phyloP scores from a whole-genome alignment of 2,888 invertebrate species.

The Calameuta pallipes region DNA sequence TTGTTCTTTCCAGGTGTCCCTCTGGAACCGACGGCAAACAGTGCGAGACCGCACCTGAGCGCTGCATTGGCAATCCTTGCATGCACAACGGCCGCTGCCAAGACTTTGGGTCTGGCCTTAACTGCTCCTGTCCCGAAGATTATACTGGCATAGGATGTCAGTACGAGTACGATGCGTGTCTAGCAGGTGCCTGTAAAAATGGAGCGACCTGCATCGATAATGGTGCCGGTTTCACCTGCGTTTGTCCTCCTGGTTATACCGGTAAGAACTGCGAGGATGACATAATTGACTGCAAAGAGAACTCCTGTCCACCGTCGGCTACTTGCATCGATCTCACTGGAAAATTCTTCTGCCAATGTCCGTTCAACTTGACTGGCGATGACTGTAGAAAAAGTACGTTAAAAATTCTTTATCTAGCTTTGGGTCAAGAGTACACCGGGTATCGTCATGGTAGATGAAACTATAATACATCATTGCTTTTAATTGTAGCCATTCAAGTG shows the following conservation, averaged over 20 bases:
- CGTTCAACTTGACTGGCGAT: conserved; percentile 95
- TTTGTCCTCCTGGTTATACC: conserved; percentile 83
- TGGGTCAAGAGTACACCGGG: too few species aligned
- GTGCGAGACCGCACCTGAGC: conserved; percentile 95
- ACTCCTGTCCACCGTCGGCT: conserved; percentile 93
- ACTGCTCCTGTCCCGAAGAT: conserved; percentile 91
- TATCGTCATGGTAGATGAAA: not conserved
- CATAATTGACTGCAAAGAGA: conserved; percentile 90
- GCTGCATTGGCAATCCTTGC: conserved; percentile 91
- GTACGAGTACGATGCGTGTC: conserved; percentile 93
- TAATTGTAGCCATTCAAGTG: conserved; percentile 89
- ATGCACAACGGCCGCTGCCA: conserved; percentile 97
- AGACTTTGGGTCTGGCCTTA: conserved; percentile 94
- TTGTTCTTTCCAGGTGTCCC: conserved; percentile 75
- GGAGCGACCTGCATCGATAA: conserved; percentile 92
- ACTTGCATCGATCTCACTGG: conserved; percentile 92
- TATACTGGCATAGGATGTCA: conserved; percentile 91
- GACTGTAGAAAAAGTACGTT: conserved; percentile 92
- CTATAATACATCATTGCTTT: not conserved
- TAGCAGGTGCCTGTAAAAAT: conserved; percentile 89
- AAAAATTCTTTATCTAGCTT: conserved; percentile 1
- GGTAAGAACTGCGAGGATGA: conserved; percentile 92
- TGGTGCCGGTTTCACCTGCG: conserved; percentile 85
- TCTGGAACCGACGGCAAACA: conserved; percentile 97
- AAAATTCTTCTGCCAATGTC: conserved; percentile 95